Percentiles rank a stretch among this genome's conserved stretches.
Evolutionary conservation across 2,797 vertebrate species (phyloP).

Genomic region (Crocodylus rhombifer): DNA sequence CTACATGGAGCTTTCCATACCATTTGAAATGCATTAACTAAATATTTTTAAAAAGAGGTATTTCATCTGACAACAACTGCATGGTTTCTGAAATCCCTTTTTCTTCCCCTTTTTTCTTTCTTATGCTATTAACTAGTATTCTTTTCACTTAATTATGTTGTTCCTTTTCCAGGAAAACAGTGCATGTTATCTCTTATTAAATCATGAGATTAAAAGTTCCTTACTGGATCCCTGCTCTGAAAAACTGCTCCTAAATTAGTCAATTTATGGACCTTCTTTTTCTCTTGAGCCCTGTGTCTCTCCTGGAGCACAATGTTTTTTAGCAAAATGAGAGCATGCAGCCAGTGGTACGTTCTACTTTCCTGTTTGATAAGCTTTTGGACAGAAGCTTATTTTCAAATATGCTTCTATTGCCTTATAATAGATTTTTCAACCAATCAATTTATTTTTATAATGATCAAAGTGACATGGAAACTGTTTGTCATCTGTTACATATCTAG

Average conservation of each 20-base stretch:
- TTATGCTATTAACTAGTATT: slow-evolving; percentile 18
- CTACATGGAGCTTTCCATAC: neutral
- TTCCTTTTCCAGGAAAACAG: slow-evolving; percentile 41
- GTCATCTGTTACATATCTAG: slow-evolving; percentile 57
- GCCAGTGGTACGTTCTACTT: slow-evolving; percentile 26
- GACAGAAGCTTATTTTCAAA: slow-evolving; percentile 34
- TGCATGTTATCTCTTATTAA: slow-evolving; percentile 36
- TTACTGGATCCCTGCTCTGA: slow-evolving; percentile 21
- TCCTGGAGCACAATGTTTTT: slow-evolving; percentile 47
- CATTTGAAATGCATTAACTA: neutral
- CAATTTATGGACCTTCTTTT: slow-evolving; percentile 49
- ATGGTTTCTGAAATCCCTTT: neutral
- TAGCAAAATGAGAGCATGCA: slow-evolving; percentile 14
- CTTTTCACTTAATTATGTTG: slow-evolving; percentile 1
- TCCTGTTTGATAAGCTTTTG: slow-evolving; percentile 47
- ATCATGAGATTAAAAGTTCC: slow-evolving; percentile 27
- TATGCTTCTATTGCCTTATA: slow-evolving; percentile 56
- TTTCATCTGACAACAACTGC: neutral
- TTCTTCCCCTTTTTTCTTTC: neutral
- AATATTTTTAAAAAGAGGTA: neutral
- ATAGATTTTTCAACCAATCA: slow-evolving; percentile 47
- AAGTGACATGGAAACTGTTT: slow-evolving; percentile 45
- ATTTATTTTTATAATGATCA: slow-evolving; percentile 58
- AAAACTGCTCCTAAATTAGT: slow-evolving; percentile 31
- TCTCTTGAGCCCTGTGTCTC: slow-evolving; percentile 15